Base-by-base conservation (phyloP, 2,888 invertebrate species). In the Kuschelorhynchus macadamiae region DNA sequence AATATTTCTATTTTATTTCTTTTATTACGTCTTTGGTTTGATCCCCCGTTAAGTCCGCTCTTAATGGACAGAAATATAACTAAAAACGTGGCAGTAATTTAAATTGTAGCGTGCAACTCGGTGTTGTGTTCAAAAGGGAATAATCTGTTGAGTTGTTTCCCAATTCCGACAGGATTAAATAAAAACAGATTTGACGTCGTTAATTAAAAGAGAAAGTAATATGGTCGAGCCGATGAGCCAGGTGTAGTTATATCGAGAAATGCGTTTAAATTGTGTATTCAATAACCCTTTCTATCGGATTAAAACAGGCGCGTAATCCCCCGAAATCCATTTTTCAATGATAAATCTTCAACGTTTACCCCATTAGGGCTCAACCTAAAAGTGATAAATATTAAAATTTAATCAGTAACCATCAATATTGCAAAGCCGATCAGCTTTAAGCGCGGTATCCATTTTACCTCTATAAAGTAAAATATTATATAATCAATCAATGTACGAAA, bases 311-410 rank as follows among this genome's bases (percentile, higher is more conserved):
- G 20, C 42, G 56, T 67, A 67, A 67, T 67, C 57, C 62, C 36
- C 16, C 30, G 18, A 49, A 63, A 67, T 62, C 52, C 62, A 63
- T 67, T 67, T 67, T 67, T 67, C 62, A 56, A 56, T 67, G 67
- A 67, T 67, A 67, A 67, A 67, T 67, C 67, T 63, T 67, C 62
- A 63, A 61, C 60, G 55, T 67, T 60, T 61, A 67, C 33, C 67
- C 63, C 57, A 67, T 67, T 62, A 57, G 59, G 56, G 57, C 57
- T 55, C 41, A 60, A 62, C 67, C 67, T 57, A 57, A 67, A 67
- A 67, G 67, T 67, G 67, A 68, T 68, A 68, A 68, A 68, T 68
- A 68, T 68, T 63, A 68, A 63, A 68, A 68, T 63, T 68, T 68
- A 68, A 68, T 68, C 68, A 67, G 67, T 42, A 62, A 56, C 61